Percentiles rank a stretch among this genome's conserved stretches.
These are phyloP conservation scores for Trichomycterus rosablanca DNA, from an alignment of 2,113 vertebrate species.

Conservation along the genomic window DNA sequence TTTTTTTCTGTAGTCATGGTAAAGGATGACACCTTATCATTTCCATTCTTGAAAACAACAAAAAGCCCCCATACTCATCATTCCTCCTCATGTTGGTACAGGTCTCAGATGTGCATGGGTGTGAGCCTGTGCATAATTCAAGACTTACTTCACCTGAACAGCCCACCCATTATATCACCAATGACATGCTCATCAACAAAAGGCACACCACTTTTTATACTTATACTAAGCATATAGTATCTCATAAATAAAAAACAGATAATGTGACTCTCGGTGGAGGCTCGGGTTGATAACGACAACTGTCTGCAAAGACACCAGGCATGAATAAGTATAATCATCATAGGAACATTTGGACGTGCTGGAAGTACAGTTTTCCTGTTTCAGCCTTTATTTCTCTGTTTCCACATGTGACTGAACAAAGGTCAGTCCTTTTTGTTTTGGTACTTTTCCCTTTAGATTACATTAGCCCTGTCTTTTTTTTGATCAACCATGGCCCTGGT, in stretches of 20 bases:
- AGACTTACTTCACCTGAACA: neutral
- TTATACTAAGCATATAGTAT: no score
- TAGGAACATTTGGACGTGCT: slow-evolving; percentile 39
- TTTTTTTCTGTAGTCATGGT: neutral
- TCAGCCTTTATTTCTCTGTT: slow-evolving; percentile 18
- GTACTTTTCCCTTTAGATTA: no score
- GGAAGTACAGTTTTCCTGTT: slow-evolving; percentile 15
- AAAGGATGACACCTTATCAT: neutral
- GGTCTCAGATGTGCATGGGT: slow-evolving; percentile 7
- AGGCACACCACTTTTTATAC: no score
- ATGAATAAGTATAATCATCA: slow-evolving; percentile 31
- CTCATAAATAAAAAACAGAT: slow-evolving; percentile 10
- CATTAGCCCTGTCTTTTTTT: neutral
- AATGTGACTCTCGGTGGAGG: no score
- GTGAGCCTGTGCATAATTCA: neutral
- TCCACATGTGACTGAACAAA: slow-evolving; percentile 27
- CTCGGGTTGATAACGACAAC: slow-evolving; percentile 12
- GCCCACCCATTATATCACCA: neutral
- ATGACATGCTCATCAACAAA: no score
- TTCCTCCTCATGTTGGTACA: neutral
- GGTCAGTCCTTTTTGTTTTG: slow-evolving; percentile 31
- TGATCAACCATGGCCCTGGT: slow-evolving; percentile 30
- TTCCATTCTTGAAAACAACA: neutral
- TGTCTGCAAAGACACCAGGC: slow-evolving; percentile 12
- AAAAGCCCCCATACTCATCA: slow-evolving; percentile 5